Evolutionary conservation across 2,888 invertebrate genomes (phyloP).

Genomic region (Rhamnusium bicolor): DNA sequence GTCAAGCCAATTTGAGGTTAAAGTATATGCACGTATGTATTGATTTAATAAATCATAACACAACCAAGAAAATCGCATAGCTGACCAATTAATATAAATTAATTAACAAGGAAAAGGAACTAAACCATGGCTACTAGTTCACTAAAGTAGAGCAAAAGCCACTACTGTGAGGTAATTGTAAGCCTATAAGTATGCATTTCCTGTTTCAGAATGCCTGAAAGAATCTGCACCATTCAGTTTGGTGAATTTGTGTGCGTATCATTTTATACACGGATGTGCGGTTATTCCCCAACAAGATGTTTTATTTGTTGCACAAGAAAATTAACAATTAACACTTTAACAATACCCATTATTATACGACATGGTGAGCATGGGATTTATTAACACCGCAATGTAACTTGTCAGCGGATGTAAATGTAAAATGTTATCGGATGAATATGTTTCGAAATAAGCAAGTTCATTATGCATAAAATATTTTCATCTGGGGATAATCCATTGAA

Average conservation of each 20-base stretch:
- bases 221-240: not conserved
- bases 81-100: slow-evolving; percentile 21
- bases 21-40: not conserved
- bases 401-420: not conserved
- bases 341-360: slow-evolving; percentile 18
- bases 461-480: not conserved
- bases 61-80: not conserved
- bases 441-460: not conserved
- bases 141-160: slow-evolving; percentile 46
- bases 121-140: slow-evolving; percentile 40
- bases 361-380: slow-evolving; percentile 24
- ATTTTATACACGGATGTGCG: slow-evolving; percentile 20
- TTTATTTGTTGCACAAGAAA: slow-evolving; percentile 19
- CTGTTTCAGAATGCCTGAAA: not conserved
- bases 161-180: slow-evolving; percentile 31
- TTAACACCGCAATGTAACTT: slow-evolving; percentile 15
- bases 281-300: slow-evolving; percentile 28
- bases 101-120: slow-evolving; percentile 44
- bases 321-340: slow-evolving; percentile 24
- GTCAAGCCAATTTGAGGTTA: no score
- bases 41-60: not conserved
- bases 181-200: slow-evolving; percentile 9
- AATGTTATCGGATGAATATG: not conserved
- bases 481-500: not conserved
- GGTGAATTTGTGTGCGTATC: not conserved